Conservation (phyloP, 2,113 vertebrate genomes). For the Dasyurus viverrinus region DNA sequence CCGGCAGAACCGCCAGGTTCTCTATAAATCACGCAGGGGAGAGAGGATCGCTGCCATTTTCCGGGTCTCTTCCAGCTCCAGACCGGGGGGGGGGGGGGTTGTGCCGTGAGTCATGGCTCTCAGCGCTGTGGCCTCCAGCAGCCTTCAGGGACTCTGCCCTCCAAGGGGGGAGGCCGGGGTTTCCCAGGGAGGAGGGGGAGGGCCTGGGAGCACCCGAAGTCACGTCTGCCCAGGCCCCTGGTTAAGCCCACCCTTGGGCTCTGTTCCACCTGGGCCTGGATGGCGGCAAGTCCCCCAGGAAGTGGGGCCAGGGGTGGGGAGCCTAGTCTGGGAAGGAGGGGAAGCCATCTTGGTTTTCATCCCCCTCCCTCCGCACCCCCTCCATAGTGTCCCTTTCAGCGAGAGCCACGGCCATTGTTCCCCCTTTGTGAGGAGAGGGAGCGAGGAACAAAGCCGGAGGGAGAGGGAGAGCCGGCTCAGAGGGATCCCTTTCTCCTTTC, state of each 20-base stretch:
- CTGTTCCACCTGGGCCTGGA: not conserved
- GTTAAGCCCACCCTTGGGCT: not conserved
- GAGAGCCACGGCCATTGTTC: constrained; percentile 63
- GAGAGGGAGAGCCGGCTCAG: constrained; percentile 59
- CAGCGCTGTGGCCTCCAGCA: not conserved
- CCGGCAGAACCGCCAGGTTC: not conserved
- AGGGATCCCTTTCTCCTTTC: constrained; percentile 59
- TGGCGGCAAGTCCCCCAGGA: not conserved
- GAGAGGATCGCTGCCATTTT: not conserved
- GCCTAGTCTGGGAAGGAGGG: not conserved
- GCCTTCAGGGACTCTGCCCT: not conserved
- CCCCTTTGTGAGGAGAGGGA: constrained; percentile 65
- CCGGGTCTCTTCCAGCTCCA: not conserved
- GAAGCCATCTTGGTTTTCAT: not conserved
- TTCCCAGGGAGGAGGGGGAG: not conserved
- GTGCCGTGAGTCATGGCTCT: not conserved
- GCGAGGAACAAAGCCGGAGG: constrained; percentile 71
- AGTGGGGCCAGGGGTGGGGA: not conserved
- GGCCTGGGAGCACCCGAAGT: not conserved
- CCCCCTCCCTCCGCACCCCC: not conserved
- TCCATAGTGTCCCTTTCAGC: constrained; percentile 67
- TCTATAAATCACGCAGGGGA: not conserved
- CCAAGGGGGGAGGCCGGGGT: not conserved
- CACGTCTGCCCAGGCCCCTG: not conserved
- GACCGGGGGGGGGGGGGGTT: too few relatives aligned